phyloP scores from a whole-genome alignment of 2,113 vertebrate genomes.

The Podarcis muralis region DNA sequence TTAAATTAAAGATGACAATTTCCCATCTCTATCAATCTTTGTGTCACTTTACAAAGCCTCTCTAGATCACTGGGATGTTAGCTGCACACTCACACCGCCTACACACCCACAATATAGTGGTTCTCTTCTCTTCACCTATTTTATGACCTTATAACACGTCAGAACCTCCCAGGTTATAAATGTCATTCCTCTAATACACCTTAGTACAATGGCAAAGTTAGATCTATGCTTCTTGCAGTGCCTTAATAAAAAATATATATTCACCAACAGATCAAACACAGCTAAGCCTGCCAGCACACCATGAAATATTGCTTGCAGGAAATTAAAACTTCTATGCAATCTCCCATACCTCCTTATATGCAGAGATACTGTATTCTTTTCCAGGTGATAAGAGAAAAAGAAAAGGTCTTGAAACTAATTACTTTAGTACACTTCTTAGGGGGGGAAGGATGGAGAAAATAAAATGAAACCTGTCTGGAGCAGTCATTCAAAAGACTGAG shows the following conservation, averaged over 20 bases:
- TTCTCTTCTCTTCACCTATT: background rate
- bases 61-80: background rate
- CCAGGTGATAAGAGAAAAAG: slow-evolving; percentile 20
- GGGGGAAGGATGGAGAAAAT: background rate
- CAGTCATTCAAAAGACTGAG: background rate
- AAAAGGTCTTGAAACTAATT: slow-evolving; percentile 24
- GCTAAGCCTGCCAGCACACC: slow-evolving; percentile 2
- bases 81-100: background rate
- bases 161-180: slow-evolving; percentile 10
- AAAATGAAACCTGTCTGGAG: background rate
- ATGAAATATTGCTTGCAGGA: slow-evolving; percentile 21
- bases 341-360: background rate
- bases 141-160: background rate
- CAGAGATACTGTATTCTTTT: slow-evolving; percentile 8
- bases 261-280: slow-evolving; percentile 17
- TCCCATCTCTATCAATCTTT: background rate
- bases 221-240: background rate
- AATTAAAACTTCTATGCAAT: slow-evolving; percentile 23
- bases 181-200: background rate
- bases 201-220: background rate
- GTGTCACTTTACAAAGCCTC: background rate
- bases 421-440: background rate
- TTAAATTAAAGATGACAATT: background rate
- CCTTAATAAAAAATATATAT: background rate
- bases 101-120: background rate